phyloP scores from a whole-genome alignment of 2,888 invertebrate species.

The Euproctis similis region DNA sequence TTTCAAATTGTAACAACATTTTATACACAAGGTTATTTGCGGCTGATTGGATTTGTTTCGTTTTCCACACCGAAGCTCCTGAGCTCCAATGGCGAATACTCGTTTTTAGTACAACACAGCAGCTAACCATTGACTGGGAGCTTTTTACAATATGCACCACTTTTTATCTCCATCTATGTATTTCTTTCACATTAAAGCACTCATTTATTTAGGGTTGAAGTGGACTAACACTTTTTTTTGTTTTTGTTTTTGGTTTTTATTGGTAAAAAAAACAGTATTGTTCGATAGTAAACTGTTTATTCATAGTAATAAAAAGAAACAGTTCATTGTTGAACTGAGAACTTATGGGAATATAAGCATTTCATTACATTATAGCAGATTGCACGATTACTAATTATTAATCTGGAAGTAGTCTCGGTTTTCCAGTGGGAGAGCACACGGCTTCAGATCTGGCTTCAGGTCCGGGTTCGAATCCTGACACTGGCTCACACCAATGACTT shows the following conservation, averaged over 20 bases:
- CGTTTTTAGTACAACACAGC: conserved; percentile 41
- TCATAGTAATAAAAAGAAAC: too few species aligned
- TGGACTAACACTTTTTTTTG: conserved; percentile 26
- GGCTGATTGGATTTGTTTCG: conserved; percentile 60
- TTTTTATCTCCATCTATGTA: conserved; percentile 43
- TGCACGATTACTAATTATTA: too few species aligned
- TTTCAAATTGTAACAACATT: conserved; percentile 35
- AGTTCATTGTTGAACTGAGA: too few species aligned
- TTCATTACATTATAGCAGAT: too few species aligned
- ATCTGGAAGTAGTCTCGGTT: too few species aligned
- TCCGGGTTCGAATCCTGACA: too few species aligned
- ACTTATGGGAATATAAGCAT: too few species aligned
- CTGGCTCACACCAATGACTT: too few species aligned
- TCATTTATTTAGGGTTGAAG: conserved; percentile 37
- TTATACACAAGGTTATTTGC: conserved; percentile 32
- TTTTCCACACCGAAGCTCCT: conserved; percentile 36
- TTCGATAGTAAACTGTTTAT: too few species aligned
- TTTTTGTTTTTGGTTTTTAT: too few species aligned
- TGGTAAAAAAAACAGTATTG: conserved; percentile 33
- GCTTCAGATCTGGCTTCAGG: too few species aligned
- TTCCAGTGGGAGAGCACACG: too few species aligned
- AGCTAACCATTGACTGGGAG: conserved; percentile 42
- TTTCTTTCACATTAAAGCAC: conserved; percentile 41
- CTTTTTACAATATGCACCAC: conserved; percentile 41
- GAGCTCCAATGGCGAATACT: conserved; percentile 33